phyloP scores from a whole-genome alignment of 2,888 invertebrate species.

The Prosopocoilus inquinatus region DNA sequence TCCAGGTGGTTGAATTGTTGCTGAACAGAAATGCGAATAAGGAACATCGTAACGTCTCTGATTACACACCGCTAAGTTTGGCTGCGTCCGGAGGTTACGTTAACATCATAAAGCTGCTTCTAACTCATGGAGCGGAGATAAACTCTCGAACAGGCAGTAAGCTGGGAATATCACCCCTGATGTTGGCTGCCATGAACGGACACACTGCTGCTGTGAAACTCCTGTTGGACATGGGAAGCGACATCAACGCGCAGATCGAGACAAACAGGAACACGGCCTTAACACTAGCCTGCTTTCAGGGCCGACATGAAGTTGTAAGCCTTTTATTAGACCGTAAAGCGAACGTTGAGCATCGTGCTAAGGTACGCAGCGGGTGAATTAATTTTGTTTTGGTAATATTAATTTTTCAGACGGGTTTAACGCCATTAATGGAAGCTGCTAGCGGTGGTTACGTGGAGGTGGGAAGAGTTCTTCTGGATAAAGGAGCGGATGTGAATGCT shows the following conservation, averaged over 20 bases:
- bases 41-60: conserved; percentile 97
- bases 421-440: conserved; percentile 99
- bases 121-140: conserved; percentile 95
- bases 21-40: conserved; percentile 91
- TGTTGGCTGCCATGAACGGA: conserved; percentile 99
- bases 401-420: conserved; percentile 78
- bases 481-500: conserved; percentile 98
- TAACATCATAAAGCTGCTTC: conserved; percentile 91
- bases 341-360: conserved; percentile 98
- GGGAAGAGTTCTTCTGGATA: conserved; percentile 90
- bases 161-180: conserved; percentile 96
- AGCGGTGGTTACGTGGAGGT: conserved; percentile 99
- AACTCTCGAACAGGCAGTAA: conserved; percentile 97
- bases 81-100: conserved; percentile 99
- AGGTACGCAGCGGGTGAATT: conserved; percentile 54
- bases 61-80: conserved; percentile 97
- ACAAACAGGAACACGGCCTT: conserved; percentile 98
- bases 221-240: conserved; percentile 95
- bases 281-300: conserved; percentile 98
- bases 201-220: conserved; percentile 92
- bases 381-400: background rate
- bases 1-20: conserved; percentile 80
- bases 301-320: conserved; percentile 97
- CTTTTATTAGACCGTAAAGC: conserved; percentile 93
- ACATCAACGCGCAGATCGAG: conserved; percentile 99